Evolutionary conservation across 1,140 invertebrate genomes (phyloP).

Genomic region (Magallana gigas): DNA sequence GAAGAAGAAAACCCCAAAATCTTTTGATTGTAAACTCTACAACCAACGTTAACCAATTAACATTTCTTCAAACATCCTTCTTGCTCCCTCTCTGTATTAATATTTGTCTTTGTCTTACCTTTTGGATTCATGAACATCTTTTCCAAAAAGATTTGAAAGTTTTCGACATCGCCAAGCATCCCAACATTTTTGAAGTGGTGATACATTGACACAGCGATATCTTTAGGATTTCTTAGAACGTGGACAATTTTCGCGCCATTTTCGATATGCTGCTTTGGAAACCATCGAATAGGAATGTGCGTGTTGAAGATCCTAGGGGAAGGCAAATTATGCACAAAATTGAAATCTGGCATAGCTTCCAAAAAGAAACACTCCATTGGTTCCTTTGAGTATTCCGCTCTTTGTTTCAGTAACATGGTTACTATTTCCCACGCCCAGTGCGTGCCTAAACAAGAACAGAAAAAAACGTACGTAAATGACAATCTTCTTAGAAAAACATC

Average conservation of each 20-base stretch:
- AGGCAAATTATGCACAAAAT: constrained; percentile 14
- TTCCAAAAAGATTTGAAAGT: background rate
- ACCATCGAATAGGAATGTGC: constrained; percentile 45
- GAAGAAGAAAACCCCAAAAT: no score
- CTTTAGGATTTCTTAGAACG: constrained; percentile 62
- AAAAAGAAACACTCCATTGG: constrained; percentile 54
- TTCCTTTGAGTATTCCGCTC: constrained; percentile 34
- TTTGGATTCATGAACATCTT: background rate
- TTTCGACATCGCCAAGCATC: background rate
- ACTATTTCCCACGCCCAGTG: constrained; percentile 53
- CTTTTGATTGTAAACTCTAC: no score
- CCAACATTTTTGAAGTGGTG: constrained; percentile 18
- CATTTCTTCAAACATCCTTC: no score
- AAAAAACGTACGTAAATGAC: no score
- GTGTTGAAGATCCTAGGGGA: constrained; percentile 59
- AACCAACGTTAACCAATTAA: no score
- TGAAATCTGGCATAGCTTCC: constrained; percentile 46
- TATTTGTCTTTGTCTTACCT: no score
- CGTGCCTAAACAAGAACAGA: constrained; percentile 34
- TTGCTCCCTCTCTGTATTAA: no score
- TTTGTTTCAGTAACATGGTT: constrained; percentile 44
- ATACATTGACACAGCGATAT: constrained; percentile 56
- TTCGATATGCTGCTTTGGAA: constrained; percentile 48
- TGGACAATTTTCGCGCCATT: constrained; percentile 53
- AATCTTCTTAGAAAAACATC: no score